Conservation (phyloP, 1,140 invertebrate genomes). For the Drosophila pachea region DNA sequence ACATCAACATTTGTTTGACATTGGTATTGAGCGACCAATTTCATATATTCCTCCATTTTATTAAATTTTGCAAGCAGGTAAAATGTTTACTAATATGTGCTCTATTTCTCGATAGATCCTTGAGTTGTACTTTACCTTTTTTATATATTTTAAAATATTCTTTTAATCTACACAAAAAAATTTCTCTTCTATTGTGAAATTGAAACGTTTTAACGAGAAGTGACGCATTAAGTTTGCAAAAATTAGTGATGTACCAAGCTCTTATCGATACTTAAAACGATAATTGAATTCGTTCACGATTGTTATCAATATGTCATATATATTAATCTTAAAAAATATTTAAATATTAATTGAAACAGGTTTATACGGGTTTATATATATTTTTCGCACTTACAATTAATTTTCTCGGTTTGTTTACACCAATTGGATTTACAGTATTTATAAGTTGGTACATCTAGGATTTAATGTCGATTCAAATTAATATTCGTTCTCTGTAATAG, state of each 20-base stretch:
- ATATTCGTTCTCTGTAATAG: no score
- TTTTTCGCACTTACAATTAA: no score
- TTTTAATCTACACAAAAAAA: constrained; percentile 1
- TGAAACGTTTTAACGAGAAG: constrained; percentile 32
- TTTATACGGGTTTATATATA: no score
- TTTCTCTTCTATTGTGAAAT: constrained; percentile 34
- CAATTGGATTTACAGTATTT: no score
- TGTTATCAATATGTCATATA: no score
- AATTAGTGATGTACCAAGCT: constrained; percentile 1
- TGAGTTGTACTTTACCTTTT: constrained; percentile 58
- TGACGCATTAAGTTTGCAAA: constrained; percentile 16
- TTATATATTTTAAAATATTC: constrained; percentile 5
- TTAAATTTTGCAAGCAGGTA: constrained; percentile 54
- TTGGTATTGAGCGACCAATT: constrained; percentile 48
- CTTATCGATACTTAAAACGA: background rate
- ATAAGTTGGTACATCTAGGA: no score
- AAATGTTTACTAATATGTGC: constrained; percentile 56
- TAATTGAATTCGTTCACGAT: background rate
- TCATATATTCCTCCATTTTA: constrained; percentile 50
- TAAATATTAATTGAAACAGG: no score
- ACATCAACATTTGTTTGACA: constrained; percentile 39
- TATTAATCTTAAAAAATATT: no score
- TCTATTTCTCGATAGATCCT: constrained; percentile 44
- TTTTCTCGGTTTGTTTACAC: no score
- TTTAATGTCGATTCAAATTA: no score